Conservation (phyloP, 1,140 invertebrate species). For the Brachionus calyciflorus region DNA sequence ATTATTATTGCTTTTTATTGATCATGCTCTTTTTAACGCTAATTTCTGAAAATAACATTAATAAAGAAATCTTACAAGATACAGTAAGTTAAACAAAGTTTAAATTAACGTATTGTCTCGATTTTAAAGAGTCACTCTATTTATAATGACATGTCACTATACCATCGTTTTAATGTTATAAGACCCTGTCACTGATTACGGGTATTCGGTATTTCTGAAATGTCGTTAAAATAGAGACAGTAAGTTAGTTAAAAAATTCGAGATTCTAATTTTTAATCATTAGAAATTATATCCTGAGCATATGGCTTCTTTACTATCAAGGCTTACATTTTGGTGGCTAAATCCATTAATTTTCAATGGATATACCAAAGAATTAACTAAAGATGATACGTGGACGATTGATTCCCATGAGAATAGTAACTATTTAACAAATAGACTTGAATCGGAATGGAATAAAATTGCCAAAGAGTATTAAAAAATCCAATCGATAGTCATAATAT, state of each 20-base stretch:
- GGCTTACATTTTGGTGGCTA: conserved; percentile 44
- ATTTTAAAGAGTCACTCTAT: too few species aligned
- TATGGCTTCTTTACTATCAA: conserved; percentile 9
- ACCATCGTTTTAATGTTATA: too few species aligned
- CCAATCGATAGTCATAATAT: too few species aligned
- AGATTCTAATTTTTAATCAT: neutral
- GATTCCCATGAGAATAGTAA: neutral
- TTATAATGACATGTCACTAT: too few species aligned
- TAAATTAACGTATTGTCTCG: too few species aligned
- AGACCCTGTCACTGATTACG: too few species aligned
- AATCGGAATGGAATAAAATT: conserved; percentile 9
- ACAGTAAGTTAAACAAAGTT: neutral
- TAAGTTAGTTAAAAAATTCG: neutral
- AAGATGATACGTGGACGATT: conserved; percentile 35
- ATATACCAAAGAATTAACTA: conserved; percentile 9
- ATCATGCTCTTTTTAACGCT: neutral
- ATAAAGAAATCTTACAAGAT: neutral
- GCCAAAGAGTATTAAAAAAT: neutral
- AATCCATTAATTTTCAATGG: conserved; percentile 37
- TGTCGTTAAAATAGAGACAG: too few species aligned
- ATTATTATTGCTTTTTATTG: neutral
- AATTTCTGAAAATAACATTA: neutral
- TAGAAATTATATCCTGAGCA: conserved; percentile 43
- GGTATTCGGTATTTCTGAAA: too few species aligned
- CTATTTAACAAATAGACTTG: neutral